phyloP scores from a whole-genome alignment of 2,797 vertebrate genomes.

The Helicolenus hilgendorfi region DNA sequence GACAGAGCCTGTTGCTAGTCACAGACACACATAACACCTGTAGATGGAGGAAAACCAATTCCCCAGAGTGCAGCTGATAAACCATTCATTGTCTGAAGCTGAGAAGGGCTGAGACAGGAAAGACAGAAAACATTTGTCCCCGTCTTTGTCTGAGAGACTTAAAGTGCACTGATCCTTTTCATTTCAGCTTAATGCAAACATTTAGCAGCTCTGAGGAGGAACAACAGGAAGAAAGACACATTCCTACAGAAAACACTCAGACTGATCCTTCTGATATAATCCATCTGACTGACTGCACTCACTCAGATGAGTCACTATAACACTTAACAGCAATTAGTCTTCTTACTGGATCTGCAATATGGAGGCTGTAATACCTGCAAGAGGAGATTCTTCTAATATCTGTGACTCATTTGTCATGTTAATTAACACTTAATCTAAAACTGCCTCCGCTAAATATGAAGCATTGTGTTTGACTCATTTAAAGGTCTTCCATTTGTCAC shows the following conservation, averaged over 20 bases:
- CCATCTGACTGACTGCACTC: not conserved
- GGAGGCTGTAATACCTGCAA: not conserved
- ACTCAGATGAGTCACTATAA: not conserved
- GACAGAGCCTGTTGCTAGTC: not conserved
- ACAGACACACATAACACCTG: conserved; percentile 23
- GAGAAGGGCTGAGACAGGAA: not conserved
- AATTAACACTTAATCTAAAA: not conserved
- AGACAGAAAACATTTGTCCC: not conserved
- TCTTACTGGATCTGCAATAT: not conserved
- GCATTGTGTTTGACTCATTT: not conserved
- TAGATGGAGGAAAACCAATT: conserved; percentile 33
- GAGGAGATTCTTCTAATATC: not conserved
- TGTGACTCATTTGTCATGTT: not conserved
- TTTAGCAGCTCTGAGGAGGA: not conserved
- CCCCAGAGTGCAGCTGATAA: conserved; percentile 18
- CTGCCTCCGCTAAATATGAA: not conserved
- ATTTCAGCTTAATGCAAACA: not conserved
- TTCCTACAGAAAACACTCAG: not conserved
- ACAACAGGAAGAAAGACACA: not conserved
- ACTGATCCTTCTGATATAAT: not conserved
- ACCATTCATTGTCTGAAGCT: too few relatives aligned
- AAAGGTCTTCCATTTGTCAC: not conserved
- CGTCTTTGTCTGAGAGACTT: not conserved
- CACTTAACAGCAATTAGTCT: not conserved
- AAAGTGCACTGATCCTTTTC: not conserved